A percentile compares a stretch with the other conserved stretches of the same genome.
phyloP scores from a whole-genome alignment of 2,888 invertebrate species.

The Ophion obscuratus region DNA sequence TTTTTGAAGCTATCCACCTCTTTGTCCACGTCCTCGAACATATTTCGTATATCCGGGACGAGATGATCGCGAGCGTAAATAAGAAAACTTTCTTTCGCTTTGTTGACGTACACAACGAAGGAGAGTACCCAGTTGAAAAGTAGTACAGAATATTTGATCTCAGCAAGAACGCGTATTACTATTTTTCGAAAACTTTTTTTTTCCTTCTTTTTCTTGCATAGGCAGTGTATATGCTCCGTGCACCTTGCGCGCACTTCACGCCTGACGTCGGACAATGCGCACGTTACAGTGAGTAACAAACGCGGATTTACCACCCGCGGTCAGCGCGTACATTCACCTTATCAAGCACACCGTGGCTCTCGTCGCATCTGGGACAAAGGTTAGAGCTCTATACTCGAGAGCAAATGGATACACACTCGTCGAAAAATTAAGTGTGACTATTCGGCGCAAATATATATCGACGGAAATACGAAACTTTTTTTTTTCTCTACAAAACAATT shows the following conservation, averaged over 20 bases:
- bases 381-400: conserved; percentile 65
- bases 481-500: neutral
- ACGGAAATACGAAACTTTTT: neutral
- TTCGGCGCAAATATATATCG: neutral
- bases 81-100: neutral
- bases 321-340: conserved; percentile 77
- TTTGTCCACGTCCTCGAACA: neutral
- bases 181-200: neutral
- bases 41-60: neutral
- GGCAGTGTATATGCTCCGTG: conserved; percentile 48
- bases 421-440: neutral
- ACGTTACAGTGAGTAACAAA: conserved; percentile 35
- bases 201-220: neutral
- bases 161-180: neutral
- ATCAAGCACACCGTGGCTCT: conserved; percentile 74
- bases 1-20: neutral
- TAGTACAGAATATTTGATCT: neutral
- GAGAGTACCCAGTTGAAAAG: neutral
- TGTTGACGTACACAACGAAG: neutral
- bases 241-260: conserved; percentile 64
- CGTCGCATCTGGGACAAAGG: conserved; percentile 77
- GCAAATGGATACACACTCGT: neutral
- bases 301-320: conserved; percentile 58
- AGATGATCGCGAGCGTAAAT: neutral
- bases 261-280: conserved; percentile 65